phyloP scores from a whole-genome alignment of 2,113 vertebrate genomes.

The Barbus barbus region DNA sequence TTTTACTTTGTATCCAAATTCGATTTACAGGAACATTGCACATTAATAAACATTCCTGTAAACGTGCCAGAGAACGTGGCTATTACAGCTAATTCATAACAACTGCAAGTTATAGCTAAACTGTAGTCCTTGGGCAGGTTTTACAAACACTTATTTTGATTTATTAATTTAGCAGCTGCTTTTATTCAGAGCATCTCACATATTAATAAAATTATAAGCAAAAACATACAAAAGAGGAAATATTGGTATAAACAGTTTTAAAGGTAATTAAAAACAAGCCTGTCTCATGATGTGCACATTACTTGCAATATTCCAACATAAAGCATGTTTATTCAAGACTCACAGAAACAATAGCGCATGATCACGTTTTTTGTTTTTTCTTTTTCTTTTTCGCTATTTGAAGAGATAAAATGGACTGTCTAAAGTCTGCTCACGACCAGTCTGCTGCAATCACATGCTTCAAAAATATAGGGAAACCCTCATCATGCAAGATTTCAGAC shows the following conservation, averaged over 20 bases:
- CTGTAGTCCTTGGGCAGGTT: background rate
- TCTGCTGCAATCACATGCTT: background rate
- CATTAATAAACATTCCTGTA: constrained; percentile 1
- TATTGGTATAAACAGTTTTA: background rate
- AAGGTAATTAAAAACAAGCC: background rate
- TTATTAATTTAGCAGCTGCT: background rate
- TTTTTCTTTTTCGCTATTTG: no score
- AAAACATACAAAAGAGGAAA: background rate
- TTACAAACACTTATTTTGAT: background rate
- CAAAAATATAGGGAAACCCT: background rate
- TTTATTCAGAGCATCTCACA: background rate
- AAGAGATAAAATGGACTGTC: no score
- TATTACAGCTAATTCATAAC: background rate
- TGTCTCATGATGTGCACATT: background rate
- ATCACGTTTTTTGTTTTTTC: no score
- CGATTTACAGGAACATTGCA: background rate
- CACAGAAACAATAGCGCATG: background rate
- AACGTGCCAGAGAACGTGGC: background rate
- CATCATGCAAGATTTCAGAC: background rate
- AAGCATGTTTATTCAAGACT: background rate
- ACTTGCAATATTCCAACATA: background rate
- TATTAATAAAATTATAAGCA: background rate
- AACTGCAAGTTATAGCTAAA: background rate
- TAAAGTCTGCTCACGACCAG: background rate
- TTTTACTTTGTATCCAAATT: background rate